A percentile compares a stretch with the other conserved stretches of the same genome.
Conservation (phyloP, 2,888 invertebrate species). For the Polyommatus icarus region DNA sequence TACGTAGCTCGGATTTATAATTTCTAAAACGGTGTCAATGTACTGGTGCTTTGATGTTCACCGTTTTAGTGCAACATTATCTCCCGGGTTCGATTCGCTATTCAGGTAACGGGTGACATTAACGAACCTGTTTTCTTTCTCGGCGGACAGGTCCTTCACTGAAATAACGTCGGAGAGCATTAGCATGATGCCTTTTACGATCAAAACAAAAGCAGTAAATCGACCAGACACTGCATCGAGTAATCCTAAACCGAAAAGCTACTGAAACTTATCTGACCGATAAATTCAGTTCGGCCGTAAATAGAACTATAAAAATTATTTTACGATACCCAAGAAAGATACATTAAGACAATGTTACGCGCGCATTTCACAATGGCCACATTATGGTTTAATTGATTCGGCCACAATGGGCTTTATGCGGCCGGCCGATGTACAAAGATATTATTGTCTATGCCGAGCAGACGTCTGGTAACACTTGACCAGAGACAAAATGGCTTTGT, state of each 20-base stretch:
- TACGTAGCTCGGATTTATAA: conserved; percentile 60
- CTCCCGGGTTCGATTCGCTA: conserved; percentile 44
- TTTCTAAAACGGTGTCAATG: conserved; percentile 60
- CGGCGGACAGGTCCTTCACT: conserved; percentile 44
- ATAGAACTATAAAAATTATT: conserved; percentile 78
- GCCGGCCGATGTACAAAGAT: conserved; percentile 67
- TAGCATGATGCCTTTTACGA: conserved; percentile 44
- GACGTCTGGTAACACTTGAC: conserved; percentile 79
- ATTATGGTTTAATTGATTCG: conserved; percentile 78
- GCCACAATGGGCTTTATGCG: conserved; percentile 73
- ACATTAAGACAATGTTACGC: conserved; percentile 78
- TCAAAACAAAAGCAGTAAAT: conserved; percentile 60
- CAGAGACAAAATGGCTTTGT: conserved; percentile 80
- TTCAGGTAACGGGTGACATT: conserved; percentile 57
- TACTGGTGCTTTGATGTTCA: conserved; percentile 68
- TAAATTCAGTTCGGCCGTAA: conserved; percentile 70
- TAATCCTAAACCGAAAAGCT: conserved; percentile 65
- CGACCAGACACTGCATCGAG: conserved; percentile 47
- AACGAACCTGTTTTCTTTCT: conserved; percentile 48
- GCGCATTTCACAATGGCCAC: conserved; percentile 71
- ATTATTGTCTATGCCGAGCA: conserved; percentile 72
- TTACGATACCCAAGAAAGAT: conserved; percentile 72
- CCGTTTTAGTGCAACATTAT: conserved; percentile 58
- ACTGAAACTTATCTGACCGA: conserved; percentile 73
- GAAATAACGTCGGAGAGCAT: conserved; percentile 43